Evolutionary conservation across 2,888 invertebrate genomes (phyloP).

Genomic region (Caenorhabditis angaria): DNA sequence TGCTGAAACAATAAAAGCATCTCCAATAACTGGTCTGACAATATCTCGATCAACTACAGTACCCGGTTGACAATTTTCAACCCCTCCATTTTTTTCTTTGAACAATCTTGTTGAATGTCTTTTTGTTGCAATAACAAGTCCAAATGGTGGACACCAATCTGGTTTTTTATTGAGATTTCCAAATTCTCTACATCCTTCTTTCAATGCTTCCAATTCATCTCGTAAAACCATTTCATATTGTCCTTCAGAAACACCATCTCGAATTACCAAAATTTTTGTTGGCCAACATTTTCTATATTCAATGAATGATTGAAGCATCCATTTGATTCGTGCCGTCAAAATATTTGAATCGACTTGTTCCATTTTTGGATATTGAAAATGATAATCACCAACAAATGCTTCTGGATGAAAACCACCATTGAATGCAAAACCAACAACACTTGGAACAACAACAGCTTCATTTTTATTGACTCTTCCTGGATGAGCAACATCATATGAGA

Average conservation of each 20-base stretch:
- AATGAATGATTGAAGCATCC: constrained; percentile 36
- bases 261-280: constrained; percentile 32
- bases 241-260: constrained; percentile 57
- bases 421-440: constrained; percentile 45
- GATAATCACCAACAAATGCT: constrained; percentile 50
- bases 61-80: constrained; percentile 50
- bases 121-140: constrained; percentile 61
- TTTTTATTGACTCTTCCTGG: constrained; percentile 18
- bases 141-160: constrained; percentile 47
- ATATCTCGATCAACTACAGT: constrained; percentile 52
- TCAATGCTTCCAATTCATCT: constrained; percentile 33
- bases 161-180: background rate
- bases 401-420: constrained; percentile 38
- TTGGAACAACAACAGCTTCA: constrained; percentile 19
- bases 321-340: constrained; percentile 28
- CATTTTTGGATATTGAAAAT: constrained; percentile 37
- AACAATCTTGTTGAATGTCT: constrained; percentile 57
- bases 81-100: background rate
- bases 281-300: constrained; percentile 28
- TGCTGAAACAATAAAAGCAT: constrained; percentile 54
- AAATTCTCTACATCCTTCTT: constrained; percentile 29
- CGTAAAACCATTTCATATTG: constrained; percentile 46
- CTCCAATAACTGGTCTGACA: constrained; percentile 47
- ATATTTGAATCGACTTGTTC: constrained; percentile 43
- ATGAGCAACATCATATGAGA: constrained; percentile 48